phyloP scores from a whole-genome alignment of 2,797 vertebrate species.

The Diplodus puntazzo region DNA sequence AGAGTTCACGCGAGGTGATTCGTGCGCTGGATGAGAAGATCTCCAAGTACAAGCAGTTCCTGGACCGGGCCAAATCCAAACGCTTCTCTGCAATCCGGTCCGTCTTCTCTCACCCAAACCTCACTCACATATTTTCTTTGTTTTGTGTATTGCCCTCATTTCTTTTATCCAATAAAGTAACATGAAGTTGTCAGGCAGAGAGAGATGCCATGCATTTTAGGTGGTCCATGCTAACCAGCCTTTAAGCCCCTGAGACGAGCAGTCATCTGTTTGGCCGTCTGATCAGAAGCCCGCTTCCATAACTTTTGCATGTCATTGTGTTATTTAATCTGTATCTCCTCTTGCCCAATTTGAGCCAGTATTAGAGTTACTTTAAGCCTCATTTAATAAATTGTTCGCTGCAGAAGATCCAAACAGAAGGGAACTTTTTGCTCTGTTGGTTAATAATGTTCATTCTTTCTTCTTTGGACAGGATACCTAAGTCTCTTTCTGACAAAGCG shows the following conservation, averaged over 20 bases:
- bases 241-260: conserved; percentile 19
- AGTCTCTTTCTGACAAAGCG: conserved; percentile 89
- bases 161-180: conserved; percentile 26
- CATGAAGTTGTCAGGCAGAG: conserved; percentile 46
- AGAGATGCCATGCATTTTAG: conserved; percentile 48
- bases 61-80: conserved; percentile 95
- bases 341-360: conserved; percentile 38
- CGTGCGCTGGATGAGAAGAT: conserved; percentile 94
- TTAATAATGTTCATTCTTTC: conserved; percentile 43
- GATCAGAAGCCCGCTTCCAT: conserved; percentile 48
- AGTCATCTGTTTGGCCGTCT: conserved; percentile 31
- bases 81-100: conserved; percentile 97
- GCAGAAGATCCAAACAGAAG: conserved; percentile 21
- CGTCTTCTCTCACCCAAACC: conserved; percentile 47
- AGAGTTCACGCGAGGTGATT: conserved; percentile 84
- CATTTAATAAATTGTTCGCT: conserved; percentile 33
- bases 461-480: conserved; percentile 90
- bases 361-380: conserved; percentile 14
- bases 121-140: conserved; percentile 31
- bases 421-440: conserved; percentile 44
- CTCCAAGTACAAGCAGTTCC: conserved; percentile 93
- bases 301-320: conserved; percentile 25
- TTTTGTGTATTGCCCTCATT: conserved; percentile 13
- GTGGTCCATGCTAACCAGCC: conserved; percentile 40
- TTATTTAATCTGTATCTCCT: conserved; percentile 37